phyloP scores from a whole-genome alignment of 1,140 invertebrate genomes.

The Bacillus rossius region DNA sequence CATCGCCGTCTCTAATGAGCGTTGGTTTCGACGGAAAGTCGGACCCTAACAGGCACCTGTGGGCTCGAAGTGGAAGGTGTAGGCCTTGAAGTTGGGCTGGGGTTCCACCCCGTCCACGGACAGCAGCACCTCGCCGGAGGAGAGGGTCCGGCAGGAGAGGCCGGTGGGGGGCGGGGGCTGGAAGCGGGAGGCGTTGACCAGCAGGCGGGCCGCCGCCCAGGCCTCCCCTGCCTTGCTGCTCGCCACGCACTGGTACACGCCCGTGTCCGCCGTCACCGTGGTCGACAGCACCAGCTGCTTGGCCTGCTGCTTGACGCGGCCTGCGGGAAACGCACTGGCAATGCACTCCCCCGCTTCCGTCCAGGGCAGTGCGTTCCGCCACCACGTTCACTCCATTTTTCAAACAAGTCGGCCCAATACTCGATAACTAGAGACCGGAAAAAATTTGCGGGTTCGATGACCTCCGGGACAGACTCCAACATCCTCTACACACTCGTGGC shows the following conservation, averaged over 20 bases:
- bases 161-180: conserved; percentile 52
- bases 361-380: no score
- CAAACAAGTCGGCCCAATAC: no score
- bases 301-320: conserved; percentile 48
- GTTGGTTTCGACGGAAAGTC: no score
- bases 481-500: no score
- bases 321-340: no score
- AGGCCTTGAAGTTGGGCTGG: conserved; percentile 46
- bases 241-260: conserved; percentile 71
- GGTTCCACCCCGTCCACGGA: conserved; percentile 18
- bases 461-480: no score
- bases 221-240: conserved; percentile 57
- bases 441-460: no score
- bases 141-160: conserved; percentile 48
- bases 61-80: conserved; percentile 56
- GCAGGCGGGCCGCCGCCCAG: conserved; percentile 52
- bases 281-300: conserved; percentile 56
- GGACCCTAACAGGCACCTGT: no score
- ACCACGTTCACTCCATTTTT: no score
- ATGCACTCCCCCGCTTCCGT: no score
- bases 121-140: conserved; percentile 50
- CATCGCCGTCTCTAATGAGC: no score
- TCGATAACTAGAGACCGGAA: no score
- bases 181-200: conserved; percentile 47
- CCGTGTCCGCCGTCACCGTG: conserved; percentile 59